These are phyloP conservation scores for Phylloscopus trochilus DNA, from an alignment of 2,113 vertebrate genomes.

Conservation along the genomic window DNA sequence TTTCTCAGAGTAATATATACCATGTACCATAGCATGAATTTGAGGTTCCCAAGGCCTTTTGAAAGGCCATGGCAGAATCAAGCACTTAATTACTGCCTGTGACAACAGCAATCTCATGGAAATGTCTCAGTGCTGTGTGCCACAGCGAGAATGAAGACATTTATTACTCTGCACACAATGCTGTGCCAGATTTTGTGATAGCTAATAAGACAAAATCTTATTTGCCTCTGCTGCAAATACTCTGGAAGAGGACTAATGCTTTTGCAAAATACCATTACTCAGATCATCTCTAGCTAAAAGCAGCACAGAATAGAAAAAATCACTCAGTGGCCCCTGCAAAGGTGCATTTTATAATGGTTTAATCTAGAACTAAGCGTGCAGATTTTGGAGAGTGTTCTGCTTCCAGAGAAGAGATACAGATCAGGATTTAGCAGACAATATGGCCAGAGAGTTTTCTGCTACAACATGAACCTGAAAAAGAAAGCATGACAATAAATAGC, in stretches of 20 bases:
- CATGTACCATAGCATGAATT: neutral
- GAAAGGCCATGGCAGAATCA: neutral
- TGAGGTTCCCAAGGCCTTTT: neutral
- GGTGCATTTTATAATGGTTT: neutral
- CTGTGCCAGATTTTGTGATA: neutral
- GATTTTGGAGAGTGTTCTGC: neutral
- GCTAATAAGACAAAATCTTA: neutral
- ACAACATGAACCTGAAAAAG: neutral
- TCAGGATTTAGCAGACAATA: neutral
- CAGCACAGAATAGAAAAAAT: neutral
- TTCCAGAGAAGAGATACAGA: neutral
- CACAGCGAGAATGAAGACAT: neutral
- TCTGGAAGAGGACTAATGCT: neutral
- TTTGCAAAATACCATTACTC: neutral
- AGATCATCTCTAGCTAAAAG: neutral
- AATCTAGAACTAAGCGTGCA: neutral
- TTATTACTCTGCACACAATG: neutral
- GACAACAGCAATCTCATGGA: neutral
- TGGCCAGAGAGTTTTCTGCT: neutral
- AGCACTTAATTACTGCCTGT: neutral
- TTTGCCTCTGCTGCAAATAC: neutral
- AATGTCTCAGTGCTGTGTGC: neutral
- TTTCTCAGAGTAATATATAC: neutral
- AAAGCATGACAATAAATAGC: neutral
- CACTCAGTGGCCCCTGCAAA: neutral